Evolutionary conservation across 2,888 invertebrate species (phyloP).

Genomic region (Hemicrepidius hirtus): DNA sequence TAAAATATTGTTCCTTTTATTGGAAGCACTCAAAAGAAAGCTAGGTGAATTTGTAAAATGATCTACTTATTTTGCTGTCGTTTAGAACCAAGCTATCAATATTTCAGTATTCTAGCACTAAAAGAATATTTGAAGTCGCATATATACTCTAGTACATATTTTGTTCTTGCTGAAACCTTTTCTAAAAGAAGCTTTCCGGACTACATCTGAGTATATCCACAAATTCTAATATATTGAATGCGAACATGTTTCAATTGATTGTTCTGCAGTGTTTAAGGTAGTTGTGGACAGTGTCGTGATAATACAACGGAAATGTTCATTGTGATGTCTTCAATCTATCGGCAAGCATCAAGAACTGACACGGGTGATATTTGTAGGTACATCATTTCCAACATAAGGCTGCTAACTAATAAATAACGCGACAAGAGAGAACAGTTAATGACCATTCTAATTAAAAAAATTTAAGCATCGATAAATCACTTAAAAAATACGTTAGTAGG

Average conservation of each 20-base stretch:
- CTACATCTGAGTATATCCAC: neutral
- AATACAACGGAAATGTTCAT: constrained; percentile 3
- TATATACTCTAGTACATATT: neutral
- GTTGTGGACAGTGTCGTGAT: neutral
- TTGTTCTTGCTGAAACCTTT: neutral
- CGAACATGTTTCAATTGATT: neutral
- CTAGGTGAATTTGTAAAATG: constrained; percentile 12
- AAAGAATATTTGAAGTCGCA: neutral
- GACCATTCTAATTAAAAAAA: no score
- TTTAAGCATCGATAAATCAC: no score
- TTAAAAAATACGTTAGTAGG: no score
- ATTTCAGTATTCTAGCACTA: neutral
- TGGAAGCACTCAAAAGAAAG: constrained; percentile 8
- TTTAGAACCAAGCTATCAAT: neutral
- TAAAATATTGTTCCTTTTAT: constrained; percentile 22
- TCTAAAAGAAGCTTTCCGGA: neutral
- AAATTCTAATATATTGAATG: neutral
- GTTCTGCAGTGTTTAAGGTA: neutral
- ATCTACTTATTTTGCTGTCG: constrained; percentile 12
- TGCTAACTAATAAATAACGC: no score
- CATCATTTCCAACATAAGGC: no score
- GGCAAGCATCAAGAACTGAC: no score
- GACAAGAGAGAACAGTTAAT: no score
- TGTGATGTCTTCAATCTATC: neutral
- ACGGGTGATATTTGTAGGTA: no score